These are phyloP conservation scores for Corythornis madagascariensis DNA, from an alignment of 2,113 vertebrate genomes.

Conservation along the genomic window DNA sequence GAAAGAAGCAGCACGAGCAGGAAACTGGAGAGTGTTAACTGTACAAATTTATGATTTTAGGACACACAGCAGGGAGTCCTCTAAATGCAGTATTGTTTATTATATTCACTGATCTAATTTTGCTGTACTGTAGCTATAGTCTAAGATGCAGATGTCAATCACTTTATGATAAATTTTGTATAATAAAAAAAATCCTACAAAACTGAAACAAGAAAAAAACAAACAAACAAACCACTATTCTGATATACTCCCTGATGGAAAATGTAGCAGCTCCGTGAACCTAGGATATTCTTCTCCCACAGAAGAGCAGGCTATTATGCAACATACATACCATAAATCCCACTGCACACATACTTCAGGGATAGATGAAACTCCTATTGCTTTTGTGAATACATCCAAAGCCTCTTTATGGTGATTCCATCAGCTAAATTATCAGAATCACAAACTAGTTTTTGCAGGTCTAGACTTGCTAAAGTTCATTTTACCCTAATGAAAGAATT, in stretches of 20 bases:
- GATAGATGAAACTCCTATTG: not conserved
- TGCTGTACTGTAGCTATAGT: not conserved
- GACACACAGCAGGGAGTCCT: not conserved
- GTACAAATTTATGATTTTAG: not conserved
- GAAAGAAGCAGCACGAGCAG: not conserved
- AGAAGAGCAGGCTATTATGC: not conserved
- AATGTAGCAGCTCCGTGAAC: not conserved
- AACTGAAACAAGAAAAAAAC: not conserved
- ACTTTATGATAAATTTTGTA: not conserved
- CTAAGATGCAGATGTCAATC: constrained; percentile 13
- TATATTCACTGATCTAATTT: constrained; percentile 27
- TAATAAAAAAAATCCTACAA: not conserved
- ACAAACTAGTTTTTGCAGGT: not conserved
- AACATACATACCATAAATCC: not conserved
- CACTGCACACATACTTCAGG: constrained; percentile 7
- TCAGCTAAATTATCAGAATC: not conserved
- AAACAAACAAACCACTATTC: not conserved
- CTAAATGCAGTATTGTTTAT: constrained; percentile 4
- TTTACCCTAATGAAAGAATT: not conserved
- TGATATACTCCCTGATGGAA: not conserved
- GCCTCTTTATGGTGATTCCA: not conserved
- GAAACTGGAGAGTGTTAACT: not conserved
- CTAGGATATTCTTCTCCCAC: not conserved
- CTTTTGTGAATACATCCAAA: constrained; percentile 31
- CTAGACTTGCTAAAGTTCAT: not conserved